Percentiles rank a stretch among this genome's conserved stretches.
Conservation (phyloP, 2,113 vertebrate genomes). For the Tylochromis polylepis region DNA sequence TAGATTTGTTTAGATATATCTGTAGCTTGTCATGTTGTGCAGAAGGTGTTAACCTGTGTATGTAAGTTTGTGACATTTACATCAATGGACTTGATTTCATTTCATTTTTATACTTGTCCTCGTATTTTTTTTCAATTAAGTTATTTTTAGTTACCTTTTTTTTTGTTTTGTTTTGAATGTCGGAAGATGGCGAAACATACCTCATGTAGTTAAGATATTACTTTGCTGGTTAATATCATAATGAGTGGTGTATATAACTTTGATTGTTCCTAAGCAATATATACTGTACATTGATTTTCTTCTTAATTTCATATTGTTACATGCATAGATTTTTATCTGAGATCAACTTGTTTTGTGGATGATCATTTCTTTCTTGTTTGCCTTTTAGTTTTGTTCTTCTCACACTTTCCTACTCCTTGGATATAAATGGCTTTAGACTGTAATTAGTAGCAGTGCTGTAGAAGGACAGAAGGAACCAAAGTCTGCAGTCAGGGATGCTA, state of each 20-base stretch:
- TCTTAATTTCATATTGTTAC: conserved; percentile 59
- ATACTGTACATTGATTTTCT: conserved; percentile 59
- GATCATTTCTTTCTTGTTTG: conserved; percentile 30
- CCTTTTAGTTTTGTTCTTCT: conserved; percentile 25
- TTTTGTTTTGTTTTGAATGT: conserved; percentile 38
- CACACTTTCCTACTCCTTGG: conserved; percentile 29
- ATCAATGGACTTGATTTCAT: background rate
- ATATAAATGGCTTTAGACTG: conserved; percentile 63
- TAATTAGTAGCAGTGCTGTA: conserved; percentile 63
- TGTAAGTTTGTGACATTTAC: conserved; percentile 6
- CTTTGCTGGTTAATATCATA: conserved; percentile 41
- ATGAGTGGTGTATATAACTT: conserved; percentile 48
- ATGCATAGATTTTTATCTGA: conserved; percentile 63
- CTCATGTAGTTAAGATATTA: conserved; percentile 62
- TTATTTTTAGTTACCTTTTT: conserved; percentile 5
- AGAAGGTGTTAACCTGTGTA: background rate
- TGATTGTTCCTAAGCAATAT: conserved; percentile 76
- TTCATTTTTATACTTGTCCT: background rate
- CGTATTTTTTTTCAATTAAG: background rate
- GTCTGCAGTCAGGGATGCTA: conserved; percentile 37
- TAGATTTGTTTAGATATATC: conserved; percentile 40
- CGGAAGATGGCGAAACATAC: conserved; percentile 59
- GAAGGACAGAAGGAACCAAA: conserved; percentile 57
- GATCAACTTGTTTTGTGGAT: conserved; percentile 37
- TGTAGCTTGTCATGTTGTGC: conserved; percentile 41